These are phyloP conservation scores for Plutella xylostella DNA, from an alignment of 2,888 invertebrate species.

Conservation along the genomic window DNA sequence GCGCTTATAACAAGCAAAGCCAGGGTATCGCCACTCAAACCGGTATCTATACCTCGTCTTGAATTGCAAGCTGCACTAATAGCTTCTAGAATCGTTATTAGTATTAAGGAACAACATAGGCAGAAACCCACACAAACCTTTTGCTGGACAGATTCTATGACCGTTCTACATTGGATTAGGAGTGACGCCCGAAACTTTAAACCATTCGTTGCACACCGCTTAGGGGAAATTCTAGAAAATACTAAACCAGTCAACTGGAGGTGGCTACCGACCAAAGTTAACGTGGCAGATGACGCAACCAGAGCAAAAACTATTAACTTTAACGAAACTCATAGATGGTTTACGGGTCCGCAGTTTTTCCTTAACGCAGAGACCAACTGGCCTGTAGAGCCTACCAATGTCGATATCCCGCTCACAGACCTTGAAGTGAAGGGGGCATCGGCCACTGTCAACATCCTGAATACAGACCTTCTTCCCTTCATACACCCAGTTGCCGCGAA, in stretches of 20 bases:
- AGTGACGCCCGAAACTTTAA: constrained; percentile 1
- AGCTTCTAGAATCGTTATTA: constrained; percentile 1
- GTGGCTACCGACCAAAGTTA: not conserved
- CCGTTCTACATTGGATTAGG: constrained; percentile 4
- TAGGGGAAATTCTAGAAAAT: not conserved
- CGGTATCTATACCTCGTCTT: constrained; percentile 1
- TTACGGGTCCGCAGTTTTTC: not conserved
- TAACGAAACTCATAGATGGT: not conserved
- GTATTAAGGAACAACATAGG: not conserved
- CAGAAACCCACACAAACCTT: not conserved
- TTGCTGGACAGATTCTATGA: constrained; percentile 6
- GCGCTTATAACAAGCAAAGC: constrained; percentile 9
- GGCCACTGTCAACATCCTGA: not conserved
- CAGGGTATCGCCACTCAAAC: not conserved
- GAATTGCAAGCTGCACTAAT: constrained; percentile 9
- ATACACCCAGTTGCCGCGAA: not conserved
- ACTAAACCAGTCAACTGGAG: not conserved
- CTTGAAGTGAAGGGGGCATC: not conserved
- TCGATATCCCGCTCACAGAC: not conserved
- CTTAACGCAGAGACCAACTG: not conserved
- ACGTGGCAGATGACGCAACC: not conserved
- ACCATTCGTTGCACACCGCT: not conserved
- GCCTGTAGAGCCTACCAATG: not conserved
- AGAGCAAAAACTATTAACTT: not conserved
- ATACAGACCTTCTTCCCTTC: not conserved